Base-by-base conservation (phyloP, 2,113 vertebrate species). In the Boleophthalmus pectinirostris region DNA sequence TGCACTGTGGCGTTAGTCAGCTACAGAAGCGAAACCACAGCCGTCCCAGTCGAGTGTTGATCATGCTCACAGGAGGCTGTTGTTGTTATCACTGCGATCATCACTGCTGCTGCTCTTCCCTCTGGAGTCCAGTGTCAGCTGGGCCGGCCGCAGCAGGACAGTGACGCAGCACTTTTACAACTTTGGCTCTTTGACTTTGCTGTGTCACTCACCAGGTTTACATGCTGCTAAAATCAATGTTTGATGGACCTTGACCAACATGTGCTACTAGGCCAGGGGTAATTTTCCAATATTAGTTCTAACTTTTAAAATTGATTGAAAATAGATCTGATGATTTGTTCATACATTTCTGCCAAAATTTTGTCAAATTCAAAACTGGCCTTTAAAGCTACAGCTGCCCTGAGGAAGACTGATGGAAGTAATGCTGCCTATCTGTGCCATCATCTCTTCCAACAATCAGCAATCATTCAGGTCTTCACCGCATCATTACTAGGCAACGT, bases 91-190 rank as follows among this genome's bases (percentile, higher is more conserved):
- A 65, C 70, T 79, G 66, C 69, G 75, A 69, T 69, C 70, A 81
- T 85, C 80, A 24, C 69, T 29, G 57, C 74, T 82, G 65, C 38
- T 35, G 57, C 75, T 82, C 13, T 24, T n/a, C 70, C 60, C 51
- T 79, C 63, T 21, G 18, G 43, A 71, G 67, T 83, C 72, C 80
- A 61, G 75, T 79, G 75, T 60, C 81, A 84, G 86, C 72, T 75
- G 78, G 64, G 66, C 71, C 51, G 64, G 72, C 56, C 68, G 54
- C 14, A 56, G 15, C 72, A 6, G 12, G 70, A 67, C 8, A 49
- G 68, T 91, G 87, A 89, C 82, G 89, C 88, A 84, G 78, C 87
- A 38, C 58, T 84, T 80, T 56, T 73, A 13, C 46, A 13, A n/a
- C 35, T 78, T 75, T 78, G 23, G 20, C 70, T 46, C 66, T 75